Percentiles rank a stretch among this genome's conserved stretches.
These are phyloP conservation scores for Diloba caeruleocephala DNA, from an alignment of 2,888 invertebrate genomes.

Conservation along the genomic window DNA sequence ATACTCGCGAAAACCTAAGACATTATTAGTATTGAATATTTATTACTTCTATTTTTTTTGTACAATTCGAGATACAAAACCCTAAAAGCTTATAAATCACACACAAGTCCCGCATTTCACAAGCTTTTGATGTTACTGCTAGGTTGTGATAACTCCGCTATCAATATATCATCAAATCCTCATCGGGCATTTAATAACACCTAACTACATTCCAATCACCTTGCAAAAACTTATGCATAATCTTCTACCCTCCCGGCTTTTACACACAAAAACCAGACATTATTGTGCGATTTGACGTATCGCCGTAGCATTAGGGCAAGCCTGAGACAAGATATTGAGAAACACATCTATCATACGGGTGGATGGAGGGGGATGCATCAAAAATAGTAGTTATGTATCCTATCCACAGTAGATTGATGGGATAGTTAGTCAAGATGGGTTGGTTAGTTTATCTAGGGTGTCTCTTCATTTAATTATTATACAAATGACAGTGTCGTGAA, in stretches of 20 bases:
- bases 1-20: no score
- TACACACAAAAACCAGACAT: constrained; percentile 46
- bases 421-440: constrained; percentile 2
- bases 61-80: no score
- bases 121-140: background rate
- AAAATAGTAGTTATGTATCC: constrained; percentile 25
- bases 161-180: background rate
- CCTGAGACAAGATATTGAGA: constrained; percentile 51
- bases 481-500: no score
- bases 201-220: background rate
- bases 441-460: no score
- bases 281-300: constrained; percentile 56
- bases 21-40: no score
- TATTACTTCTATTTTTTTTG: no score
- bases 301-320: constrained; percentile 43
- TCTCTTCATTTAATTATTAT: no score
- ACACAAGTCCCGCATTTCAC: no score
- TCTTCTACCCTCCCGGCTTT: constrained; percentile 20
- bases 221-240: constrained; percentile 7
- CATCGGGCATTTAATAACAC: background rate
- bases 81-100: no score
- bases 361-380: constrained; percentile 8
- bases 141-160: background rate
- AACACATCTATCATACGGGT: constrained; percentile 60
- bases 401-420: constrained; percentile 13